phyloP scores from a whole-genome alignment of 2,797 vertebrate species.

The Arnoldichthys spilopterus region DNA sequence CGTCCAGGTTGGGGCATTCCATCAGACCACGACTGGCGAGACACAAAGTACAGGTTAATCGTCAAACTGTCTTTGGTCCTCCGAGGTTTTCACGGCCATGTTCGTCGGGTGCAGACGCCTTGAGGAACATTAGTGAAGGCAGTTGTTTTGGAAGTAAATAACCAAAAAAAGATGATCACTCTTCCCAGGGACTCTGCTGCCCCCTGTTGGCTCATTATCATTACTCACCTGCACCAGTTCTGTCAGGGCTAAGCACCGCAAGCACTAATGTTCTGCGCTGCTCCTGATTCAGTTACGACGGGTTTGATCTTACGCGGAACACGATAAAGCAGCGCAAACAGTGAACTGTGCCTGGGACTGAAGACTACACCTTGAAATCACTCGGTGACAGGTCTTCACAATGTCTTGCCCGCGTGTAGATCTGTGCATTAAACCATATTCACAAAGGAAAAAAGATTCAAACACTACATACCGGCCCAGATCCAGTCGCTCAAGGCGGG shows the following conservation, averaged over 20 bases:
- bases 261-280: too few relatives aligned
- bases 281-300: not conserved
- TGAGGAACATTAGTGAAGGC: not conserved
- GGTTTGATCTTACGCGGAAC: not conserved
- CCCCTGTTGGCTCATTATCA: conserved; percentile 65
- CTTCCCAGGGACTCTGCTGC: conserved; percentile 69
- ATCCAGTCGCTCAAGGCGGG: conserved; percentile 83
- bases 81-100: not conserved
- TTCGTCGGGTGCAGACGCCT: not conserved
- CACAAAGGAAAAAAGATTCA: too few relatives aligned
- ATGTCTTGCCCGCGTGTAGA: too few relatives aligned
- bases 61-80: not conserved
- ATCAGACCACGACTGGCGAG: conserved; percentile 82
- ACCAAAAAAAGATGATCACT: not conserved
- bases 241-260: not conserved
- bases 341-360: not conserved
- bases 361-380: too few relatives aligned
- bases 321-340: not conserved
- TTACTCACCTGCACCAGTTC: not conserved
- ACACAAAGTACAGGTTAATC: not conserved
- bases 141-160: too few relatives aligned
- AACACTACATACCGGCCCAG: conserved; percentile 83
- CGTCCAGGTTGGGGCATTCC: conserved; percentile 85
- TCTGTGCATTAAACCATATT: too few relatives aligned
- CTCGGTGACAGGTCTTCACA: too few relatives aligned